Evolutionary conservation across 2,797 vertebrate genomes (phyloP).

Genomic region (Graptemys geographica): DNA sequence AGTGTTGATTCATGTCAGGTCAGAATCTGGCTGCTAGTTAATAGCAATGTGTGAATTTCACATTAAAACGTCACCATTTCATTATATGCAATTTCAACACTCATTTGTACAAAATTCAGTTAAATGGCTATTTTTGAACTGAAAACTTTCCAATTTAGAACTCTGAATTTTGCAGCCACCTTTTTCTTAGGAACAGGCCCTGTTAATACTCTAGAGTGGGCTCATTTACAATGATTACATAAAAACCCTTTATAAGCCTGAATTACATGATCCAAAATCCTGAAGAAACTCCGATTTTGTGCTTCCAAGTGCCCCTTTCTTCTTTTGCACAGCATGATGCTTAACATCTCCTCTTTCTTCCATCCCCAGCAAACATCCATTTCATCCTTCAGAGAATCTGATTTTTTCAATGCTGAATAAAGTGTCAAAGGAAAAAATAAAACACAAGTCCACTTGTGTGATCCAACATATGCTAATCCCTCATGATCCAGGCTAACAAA

Average conservation of each 20-base stretch:
- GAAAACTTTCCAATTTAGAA: not conserved
- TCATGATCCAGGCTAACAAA: not conserved
- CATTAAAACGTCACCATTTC: not conserved
- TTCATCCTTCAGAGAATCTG: not conserved
- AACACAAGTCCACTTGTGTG: not conserved
- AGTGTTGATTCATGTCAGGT: not conserved
- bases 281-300: not conserved
- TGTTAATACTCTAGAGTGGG: not conserved
- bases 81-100: not conserved
- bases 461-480: not conserved
- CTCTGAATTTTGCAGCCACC: not conserved
- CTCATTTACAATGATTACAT: conserved; percentile 1
- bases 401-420: not conserved
- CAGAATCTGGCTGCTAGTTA: not conserved
- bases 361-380: not conserved
- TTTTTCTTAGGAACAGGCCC: not conserved
- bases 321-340: not conserved
- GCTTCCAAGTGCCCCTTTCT: not conserved
- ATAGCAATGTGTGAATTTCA: not conserved
- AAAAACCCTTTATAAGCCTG: not conserved
- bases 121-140: not conserved
- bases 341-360: not conserved
- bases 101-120: not conserved
- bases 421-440: not conserved
- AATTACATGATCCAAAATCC: not conserved